A percentile compares a stretch with the other conserved stretches of the same genome.
phyloP scores from a whole-genome alignment of 2,888 invertebrate genomes.

The Cataglyphis rosenhaueri region DNA sequence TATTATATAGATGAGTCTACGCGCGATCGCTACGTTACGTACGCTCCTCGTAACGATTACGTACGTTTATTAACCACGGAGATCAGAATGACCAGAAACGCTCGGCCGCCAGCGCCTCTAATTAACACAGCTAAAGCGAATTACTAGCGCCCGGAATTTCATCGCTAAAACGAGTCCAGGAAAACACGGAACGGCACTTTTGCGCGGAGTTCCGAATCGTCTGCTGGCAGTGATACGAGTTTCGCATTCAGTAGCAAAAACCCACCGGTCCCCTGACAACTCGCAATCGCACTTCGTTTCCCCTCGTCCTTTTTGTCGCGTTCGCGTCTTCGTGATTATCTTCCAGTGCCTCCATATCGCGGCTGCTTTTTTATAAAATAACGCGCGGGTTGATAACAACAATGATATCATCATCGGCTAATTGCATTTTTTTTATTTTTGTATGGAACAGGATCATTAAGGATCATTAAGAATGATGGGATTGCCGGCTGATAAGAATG shows the following conservation, averaged over 20 bases:
- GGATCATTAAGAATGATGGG: neutral
- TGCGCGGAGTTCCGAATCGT: slow-evolving; percentile 28
- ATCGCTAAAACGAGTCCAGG: slow-evolving; percentile 65
- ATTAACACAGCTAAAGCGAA: slow-evolving; percentile 64
- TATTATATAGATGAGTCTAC: neutral
- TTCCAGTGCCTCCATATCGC: slow-evolving; percentile 7
- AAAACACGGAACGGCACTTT: slow-evolving; percentile 77
- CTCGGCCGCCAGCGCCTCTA: slow-evolving; percentile 56
- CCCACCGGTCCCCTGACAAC: slow-evolving; percentile 8
- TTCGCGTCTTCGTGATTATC: slow-evolving; percentile 33
- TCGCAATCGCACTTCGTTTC: slow-evolving; percentile 32
- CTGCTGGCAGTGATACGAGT: slow-evolving; percentile 21
- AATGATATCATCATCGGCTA: neutral
- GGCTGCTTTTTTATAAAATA: slow-evolving; percentile 14
- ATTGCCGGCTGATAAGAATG: neutral
- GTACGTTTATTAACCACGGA: slow-evolving; percentile 63
- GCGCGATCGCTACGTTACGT: slow-evolving; percentile 34
- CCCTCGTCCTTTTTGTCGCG: slow-evolving; percentile 8
- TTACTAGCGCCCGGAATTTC: slow-evolving; percentile 65
- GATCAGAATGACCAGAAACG: slow-evolving; percentile 58
- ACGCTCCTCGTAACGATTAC: slow-evolving; percentile 51
- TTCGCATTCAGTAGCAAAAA: slow-evolving; percentile 33
- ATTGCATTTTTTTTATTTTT: slow-evolving; percentile 21
- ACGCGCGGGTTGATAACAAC: neutral
- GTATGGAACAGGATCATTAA: neutral